These are phyloP conservation scores for Cheilosia impressa DNA, from an alignment of 2,888 invertebrate genomes.

Conservation along the genomic window DNA sequence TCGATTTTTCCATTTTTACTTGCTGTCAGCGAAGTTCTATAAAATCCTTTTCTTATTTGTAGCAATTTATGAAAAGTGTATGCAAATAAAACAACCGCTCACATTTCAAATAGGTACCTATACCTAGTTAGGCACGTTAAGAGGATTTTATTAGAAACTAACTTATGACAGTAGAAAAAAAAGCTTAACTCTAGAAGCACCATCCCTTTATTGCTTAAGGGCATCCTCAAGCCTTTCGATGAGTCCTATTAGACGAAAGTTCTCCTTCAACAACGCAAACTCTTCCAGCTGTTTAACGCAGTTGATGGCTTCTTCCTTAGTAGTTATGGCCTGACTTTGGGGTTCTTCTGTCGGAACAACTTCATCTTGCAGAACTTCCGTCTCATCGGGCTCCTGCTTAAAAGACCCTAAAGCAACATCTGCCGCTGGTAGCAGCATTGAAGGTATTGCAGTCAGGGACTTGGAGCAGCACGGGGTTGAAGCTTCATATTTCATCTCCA, in stretches of 20 bases:
- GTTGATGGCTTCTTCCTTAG: conserved; percentile 78
- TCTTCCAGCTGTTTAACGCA: conserved; percentile 81
- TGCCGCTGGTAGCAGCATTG: not conserved
- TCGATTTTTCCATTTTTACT: too few relatives aligned
- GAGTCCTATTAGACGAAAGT: conserved; percentile 81
- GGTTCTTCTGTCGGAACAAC: not conserved
- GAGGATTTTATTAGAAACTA: not conserved
- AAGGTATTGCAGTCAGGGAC: not conserved
- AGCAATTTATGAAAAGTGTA: too few relatives aligned
- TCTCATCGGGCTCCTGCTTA: not conserved
- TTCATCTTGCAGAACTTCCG: not conserved
- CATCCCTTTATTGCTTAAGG: conserved; percentile 21
- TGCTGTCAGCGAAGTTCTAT: too few relatives aligned
- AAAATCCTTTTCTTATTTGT: too few relatives aligned
- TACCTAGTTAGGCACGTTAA: not conserved
- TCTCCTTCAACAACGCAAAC: conserved; percentile 80
- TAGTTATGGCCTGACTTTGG: conserved; percentile 1
- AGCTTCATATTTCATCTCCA: not conserved
- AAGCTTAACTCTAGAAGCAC: not conserved
- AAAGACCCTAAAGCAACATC: not conserved
- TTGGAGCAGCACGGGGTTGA: conserved; percentile 1
- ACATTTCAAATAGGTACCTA: not conserved
- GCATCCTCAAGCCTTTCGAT: conserved; percentile 75
- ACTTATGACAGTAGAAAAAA: not conserved
- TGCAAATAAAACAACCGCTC: not conserved